These are phyloP conservation scores for Deilephila porcellus DNA, from an alignment of 2,888 invertebrate species.

Conservation along the genomic window DNA sequence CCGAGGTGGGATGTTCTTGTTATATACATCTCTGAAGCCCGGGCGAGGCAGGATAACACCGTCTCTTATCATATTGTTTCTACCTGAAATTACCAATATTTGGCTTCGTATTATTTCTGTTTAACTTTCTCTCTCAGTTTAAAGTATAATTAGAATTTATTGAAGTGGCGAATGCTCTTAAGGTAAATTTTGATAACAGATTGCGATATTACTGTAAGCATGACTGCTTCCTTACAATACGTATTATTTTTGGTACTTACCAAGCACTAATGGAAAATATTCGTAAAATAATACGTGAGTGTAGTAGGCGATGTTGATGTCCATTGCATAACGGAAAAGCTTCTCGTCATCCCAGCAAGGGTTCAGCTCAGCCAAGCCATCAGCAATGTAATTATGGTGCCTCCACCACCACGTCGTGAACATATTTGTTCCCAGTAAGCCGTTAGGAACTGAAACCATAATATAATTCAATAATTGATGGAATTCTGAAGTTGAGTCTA, in stretches of 20 bases:
- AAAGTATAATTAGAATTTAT: too few species aligned
- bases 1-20: conserved; percentile 42
- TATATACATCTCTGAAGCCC: conserved; percentile 51
- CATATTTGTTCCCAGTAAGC: conserved; percentile 40
- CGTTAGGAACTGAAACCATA: conserved; percentile 34
- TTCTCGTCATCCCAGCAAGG: conserved; percentile 57
- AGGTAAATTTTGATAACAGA: too few species aligned
- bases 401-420: conserved; percentile 54
- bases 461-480: background rate
- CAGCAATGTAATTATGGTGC: conserved; percentile 52
- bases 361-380: conserved; percentile 45
- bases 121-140: background rate
- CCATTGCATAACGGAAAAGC: conserved; percentile 49
- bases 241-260: conserved; percentile 40
- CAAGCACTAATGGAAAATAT: conserved; percentile 48
- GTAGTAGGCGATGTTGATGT: conserved; percentile 51
- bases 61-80: conserved; percentile 45
- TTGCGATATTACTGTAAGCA: too few species aligned
- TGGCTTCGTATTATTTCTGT: background rate
- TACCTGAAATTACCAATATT: conserved; percentile 41
- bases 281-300: conserved; percentile 55
- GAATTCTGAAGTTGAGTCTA: too few species aligned
- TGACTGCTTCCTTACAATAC: too few species aligned
- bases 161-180: too few species aligned
- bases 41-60: conserved; percentile 41